Evolutionary conservation across 2,888 invertebrate genomes (phyloP).

Genomic region (Agrotis ipsilon): DNA sequence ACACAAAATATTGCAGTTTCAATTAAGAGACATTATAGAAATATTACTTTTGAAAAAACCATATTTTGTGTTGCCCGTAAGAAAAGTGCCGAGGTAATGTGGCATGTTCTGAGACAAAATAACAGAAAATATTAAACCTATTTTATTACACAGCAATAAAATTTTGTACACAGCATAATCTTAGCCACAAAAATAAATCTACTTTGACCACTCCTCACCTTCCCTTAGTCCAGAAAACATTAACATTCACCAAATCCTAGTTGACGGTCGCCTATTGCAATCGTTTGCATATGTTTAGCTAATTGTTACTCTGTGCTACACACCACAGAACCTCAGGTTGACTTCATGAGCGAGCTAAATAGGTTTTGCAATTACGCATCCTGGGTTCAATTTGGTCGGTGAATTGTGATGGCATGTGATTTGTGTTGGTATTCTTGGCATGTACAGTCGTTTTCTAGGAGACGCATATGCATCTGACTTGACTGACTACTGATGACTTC

Average conservation of each 20-base stretch:
- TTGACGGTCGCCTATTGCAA: conserved; percentile 64
- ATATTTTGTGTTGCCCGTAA: too few species aligned
- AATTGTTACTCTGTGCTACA: conserved; percentile 67
- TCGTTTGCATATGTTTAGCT: conserved; percentile 71
- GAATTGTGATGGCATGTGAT: conserved; percentile 24
- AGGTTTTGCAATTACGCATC: conserved; percentile 47
- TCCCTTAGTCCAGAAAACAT: conserved; percentile 56
- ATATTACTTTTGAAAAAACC: too few species aligned
- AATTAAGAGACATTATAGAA: too few species aligned
- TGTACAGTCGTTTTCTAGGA: too few species aligned
- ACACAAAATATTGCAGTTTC: too few species aligned
- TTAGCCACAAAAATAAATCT: neutral
- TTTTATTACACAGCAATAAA: too few species aligned
- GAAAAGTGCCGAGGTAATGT: too few species aligned
- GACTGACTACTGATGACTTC: too few species aligned
- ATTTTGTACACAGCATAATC: neutral
- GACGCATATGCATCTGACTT: neutral
- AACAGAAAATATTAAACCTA: too few species aligned
- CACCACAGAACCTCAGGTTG: conserved; percentile 46
- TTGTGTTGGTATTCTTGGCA: neutral
- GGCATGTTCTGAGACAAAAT: too few species aligned
- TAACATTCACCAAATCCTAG: conserved; percentile 70
- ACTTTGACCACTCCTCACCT: conserved; percentile 35
- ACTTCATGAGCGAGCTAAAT: conserved; percentile 44
- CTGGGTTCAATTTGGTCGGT: conserved; percentile 31